Conservation (phyloP, 1,140 invertebrate genomes). For the Zaprionus inermis region DNA sequence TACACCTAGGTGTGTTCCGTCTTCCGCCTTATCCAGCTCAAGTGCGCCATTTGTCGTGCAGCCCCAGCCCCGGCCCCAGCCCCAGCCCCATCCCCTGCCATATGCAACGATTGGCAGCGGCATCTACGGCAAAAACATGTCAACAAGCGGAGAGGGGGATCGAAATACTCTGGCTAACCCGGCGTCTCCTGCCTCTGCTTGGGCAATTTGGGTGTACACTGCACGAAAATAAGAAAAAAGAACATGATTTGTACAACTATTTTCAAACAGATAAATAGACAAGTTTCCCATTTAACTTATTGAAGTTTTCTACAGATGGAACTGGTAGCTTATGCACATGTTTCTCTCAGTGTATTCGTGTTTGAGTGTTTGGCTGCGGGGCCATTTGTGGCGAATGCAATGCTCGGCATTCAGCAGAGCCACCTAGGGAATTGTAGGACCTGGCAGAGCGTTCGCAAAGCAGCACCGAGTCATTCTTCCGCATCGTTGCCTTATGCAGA, state of each 20-base stretch:
- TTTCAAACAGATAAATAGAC: neutral
- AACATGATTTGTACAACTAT: too few species aligned
- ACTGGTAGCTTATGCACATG: neutral
- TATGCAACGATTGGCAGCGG: slow-evolving; percentile 7
- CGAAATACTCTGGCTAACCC: slow-evolving; percentile 45
- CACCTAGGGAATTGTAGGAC: slow-evolving; percentile 40
- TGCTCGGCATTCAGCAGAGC: slow-evolving; percentile 31
- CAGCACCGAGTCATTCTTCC: slow-evolving; percentile 67
- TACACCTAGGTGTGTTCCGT: slow-evolving; percentile 62
- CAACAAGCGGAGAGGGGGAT: slow-evolving; percentile 43
- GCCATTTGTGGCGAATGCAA: slow-evolving; percentile 51
- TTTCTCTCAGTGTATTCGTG: slow-evolving; percentile 41
- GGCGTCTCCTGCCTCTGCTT: neutral
- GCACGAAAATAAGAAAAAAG: too few species aligned
- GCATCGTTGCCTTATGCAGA: slow-evolving; percentile 72
- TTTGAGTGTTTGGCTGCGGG: slow-evolving; percentile 7
- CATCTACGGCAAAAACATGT: slow-evolving; percentile 39
- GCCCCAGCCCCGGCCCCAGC: neutral
- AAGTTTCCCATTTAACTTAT: neutral
- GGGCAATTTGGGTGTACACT: slow-evolving; percentile 9
- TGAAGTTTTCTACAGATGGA: too few species aligned
- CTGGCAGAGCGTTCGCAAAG: slow-evolving; percentile 38
- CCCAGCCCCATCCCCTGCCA: neutral
- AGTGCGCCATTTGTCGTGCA: slow-evolving; percentile 13
- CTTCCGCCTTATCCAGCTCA: neutral